Evolutionary conservation across 2,797 vertebrate species (phyloP), one percentile per base, ranked within the genome.

Genomic region (Hylomyscus alleni): DNA sequence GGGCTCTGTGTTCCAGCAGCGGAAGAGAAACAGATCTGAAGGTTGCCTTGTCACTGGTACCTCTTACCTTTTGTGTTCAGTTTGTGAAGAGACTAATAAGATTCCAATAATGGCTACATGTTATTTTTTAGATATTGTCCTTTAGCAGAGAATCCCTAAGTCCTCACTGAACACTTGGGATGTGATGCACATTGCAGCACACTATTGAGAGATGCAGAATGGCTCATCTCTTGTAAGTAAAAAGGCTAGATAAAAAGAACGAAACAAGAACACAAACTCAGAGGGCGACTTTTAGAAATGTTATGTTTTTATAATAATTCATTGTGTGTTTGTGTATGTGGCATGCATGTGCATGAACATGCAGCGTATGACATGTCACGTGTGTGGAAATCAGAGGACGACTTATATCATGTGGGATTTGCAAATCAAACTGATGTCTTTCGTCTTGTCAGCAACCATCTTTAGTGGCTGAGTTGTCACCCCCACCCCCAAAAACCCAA

Each of bases 41-140:
- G 44, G 40, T 58, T 90, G 72, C 52, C 76, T 54, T 94, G 15
- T 54, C 56, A 20, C 69, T 91, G 77, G 37, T 60, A 0, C 31
- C n/a, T 90, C 89, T 91, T 84, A 52, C 17, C 80, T 65, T 90
- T 82, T 73, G 12, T 54, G 17, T 76, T 6, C 52, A 14, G 84
- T 19, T 86, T 95, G 6, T 50, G 47, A 80, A 91, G 40, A 95
- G 24, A 60, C 50, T 76, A 87, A 8, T 81, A 73, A 95, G 60
- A 52, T 86, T 85, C 84, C 15, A 73, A 0, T 89, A 89, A 67
- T 90, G 73, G 52, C 24, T 82, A 52, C 9, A 69, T 69, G 34
- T 19, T 77, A 3, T 60, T 95, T 89, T 58, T 50, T 73, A 6
- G 54, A 29, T 72, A 5, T 87, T 44, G 12, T 77, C 47, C 90